phyloP scores from a whole-genome alignment of 2,797 vertebrate species.

The Neomorphus geoffroyi region DNA sequence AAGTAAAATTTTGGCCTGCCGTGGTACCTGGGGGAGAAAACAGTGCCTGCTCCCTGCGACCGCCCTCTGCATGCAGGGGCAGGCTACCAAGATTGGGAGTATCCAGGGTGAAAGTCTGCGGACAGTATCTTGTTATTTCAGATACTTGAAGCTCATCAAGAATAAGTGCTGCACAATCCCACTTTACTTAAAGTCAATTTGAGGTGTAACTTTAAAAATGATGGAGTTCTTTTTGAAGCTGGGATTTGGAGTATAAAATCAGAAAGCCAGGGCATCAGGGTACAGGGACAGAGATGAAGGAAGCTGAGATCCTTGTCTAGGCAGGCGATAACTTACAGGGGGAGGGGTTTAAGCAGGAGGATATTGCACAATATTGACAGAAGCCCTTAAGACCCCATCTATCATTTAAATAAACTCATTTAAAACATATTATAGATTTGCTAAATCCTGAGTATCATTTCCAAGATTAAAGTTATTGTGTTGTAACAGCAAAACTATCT shows the following conservation, averaged over 20 bases:
- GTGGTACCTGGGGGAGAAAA: not conserved
- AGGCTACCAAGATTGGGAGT: not conserved
- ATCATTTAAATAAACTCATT: not conserved
- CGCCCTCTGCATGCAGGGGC: accelerated
- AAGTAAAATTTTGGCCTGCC: not conserved
- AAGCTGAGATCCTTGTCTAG: not conserved
- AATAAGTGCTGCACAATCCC: not conserved
- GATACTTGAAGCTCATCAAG: not conserved
- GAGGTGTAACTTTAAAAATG: not conserved
- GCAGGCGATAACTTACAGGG: not conserved
- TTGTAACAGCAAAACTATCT: not conserved
- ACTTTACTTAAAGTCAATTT: not conserved
- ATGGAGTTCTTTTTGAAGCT: not conserved
- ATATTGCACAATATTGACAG: not conserved
- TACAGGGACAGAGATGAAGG: not conserved
- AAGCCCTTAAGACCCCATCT: not conserved
- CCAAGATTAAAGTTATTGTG: not conserved
- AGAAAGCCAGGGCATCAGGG: not conserved
- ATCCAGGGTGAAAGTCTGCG: not conserved
- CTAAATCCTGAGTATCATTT: not conserved
- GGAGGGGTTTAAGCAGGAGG: not conserved
- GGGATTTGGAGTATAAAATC: not conserved
- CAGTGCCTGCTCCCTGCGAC: accelerated
- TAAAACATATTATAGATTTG: not conserved
- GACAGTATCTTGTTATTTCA: not conserved